Percentiles rank a stretch among this genome's conserved stretches.
These are phyloP conservation scores for Amblyjoppa proteus DNA, from an alignment of 2,888 invertebrate species.

Conservation along the genomic window DNA sequence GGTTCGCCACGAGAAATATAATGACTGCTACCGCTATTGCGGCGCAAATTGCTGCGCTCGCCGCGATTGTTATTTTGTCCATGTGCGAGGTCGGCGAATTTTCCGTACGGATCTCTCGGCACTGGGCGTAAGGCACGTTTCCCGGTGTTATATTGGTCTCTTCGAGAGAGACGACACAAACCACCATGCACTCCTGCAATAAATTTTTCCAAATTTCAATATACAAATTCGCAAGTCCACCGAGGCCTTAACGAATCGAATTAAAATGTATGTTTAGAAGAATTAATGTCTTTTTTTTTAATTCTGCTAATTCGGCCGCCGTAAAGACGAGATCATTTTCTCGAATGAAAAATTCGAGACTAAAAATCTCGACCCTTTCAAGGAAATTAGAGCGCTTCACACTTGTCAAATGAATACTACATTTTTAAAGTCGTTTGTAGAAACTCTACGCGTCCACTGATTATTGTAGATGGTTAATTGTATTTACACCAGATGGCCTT, in stretches of 20 bases:
- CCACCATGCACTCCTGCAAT: constrained; percentile 95
- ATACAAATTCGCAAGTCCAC: too few relatives aligned
- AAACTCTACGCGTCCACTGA: too few relatives aligned
- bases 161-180: constrained; percentile 96
- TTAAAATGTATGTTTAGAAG: background rate
- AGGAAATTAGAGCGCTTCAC: too few relatives aligned
- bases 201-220: background rate
- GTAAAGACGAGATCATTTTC: too few relatives aligned
- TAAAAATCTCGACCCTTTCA: too few relatives aligned
- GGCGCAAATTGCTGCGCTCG: constrained; percentile 96
- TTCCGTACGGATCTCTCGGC: constrained; percentile 95
- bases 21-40: constrained; percentile 96
- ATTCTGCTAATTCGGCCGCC: too few relatives aligned
- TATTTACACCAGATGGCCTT: too few relatives aligned
- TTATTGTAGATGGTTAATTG: too few relatives aligned
- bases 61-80: constrained; percentile 98
- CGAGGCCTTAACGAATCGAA: background rate
- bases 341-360: too few relatives aligned
- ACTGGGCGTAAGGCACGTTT: constrained; percentile 94
- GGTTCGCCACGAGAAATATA: constrained; percentile 95
- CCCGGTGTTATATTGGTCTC: constrained; percentile 95
- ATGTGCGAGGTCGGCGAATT: constrained; percentile 94
- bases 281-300: too few relatives aligned
- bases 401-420: too few relatives aligned
- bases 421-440: too few relatives aligned